These are phyloP conservation scores for Halictus rubicundus DNA, from an alignment of 1,140 invertebrate genomes.

Conservation along the genomic window DNA sequence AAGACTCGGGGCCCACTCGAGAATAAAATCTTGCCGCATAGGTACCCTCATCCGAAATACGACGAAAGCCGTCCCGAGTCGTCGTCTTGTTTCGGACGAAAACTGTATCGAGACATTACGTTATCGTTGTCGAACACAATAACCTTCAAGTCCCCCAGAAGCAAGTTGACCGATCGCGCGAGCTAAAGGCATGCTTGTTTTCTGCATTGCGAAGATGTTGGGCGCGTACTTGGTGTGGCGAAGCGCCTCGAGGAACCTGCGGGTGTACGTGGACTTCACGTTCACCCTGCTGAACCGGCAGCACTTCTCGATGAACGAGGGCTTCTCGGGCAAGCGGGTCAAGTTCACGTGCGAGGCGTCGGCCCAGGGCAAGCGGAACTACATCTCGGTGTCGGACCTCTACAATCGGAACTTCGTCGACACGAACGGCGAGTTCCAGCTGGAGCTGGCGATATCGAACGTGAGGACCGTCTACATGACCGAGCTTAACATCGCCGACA, in stretches of 20 bases:
- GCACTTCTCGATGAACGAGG: slow-evolving; percentile 92
- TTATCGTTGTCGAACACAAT: too few relatives aligned
- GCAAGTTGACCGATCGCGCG: too few relatives aligned
- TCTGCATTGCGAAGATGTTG: slow-evolving; percentile 79
- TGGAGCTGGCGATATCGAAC: slow-evolving; percentile 90
- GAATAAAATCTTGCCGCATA: too few relatives aligned
- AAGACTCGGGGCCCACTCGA: too few relatives aligned
- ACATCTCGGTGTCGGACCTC: slow-evolving; percentile 90
- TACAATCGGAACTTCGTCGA: slow-evolving; percentile 89
- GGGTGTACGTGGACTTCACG: slow-evolving; percentile 91
- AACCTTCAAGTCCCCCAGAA: too few relatives aligned
- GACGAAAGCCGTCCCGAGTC: too few relatives aligned
- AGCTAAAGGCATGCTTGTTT: background rate
- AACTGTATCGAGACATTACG: too few relatives aligned
- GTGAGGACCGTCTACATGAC: slow-evolving; percentile 89
- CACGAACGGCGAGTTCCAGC: slow-evolving; percentile 90
- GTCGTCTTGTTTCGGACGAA: too few relatives aligned
- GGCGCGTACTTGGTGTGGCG: slow-evolving; percentile 92
- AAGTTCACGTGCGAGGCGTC: slow-evolving; percentile 89
- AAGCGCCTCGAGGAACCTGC: slow-evolving; percentile 87
- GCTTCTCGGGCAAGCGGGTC: slow-evolving; percentile 89
- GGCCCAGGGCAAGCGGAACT: slow-evolving; percentile 89
- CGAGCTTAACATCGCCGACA: slow-evolving; percentile 80
- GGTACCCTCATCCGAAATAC: too few relatives aligned
- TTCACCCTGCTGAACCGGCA: slow-evolving; percentile 92